Base-by-base conservation (phyloP, 1,140 invertebrate genomes). In the Chironomus striatipennis region DNA sequence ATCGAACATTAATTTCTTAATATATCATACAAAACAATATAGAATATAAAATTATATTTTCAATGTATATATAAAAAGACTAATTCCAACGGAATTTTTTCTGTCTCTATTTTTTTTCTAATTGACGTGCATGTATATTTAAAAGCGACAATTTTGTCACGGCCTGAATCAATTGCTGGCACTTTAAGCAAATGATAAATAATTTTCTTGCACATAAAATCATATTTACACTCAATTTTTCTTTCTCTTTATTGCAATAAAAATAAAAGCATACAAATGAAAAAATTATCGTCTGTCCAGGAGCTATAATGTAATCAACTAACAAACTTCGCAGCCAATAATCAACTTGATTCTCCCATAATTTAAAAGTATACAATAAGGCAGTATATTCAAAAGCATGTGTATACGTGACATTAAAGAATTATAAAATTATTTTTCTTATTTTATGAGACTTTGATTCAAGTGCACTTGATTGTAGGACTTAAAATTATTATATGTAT, bases 171-270 rank as follows among this genome's bases (percentile, higher is more conserved):
- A 70, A 70, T 20, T 70, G 65, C 17, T 17, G 65, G 20, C 17
- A 18, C 65, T 20, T 70, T 70, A 20, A 70, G 17, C 18, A 70
- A 70, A 70, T 70, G 65, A 70, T 70, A 70, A 70, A 70, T 70
- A 18, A 20, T 70, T 70, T 70, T 20, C 20, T 70, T 18, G 20
- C 17, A 21, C 20, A 21, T 21, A 70, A 70, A 70, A 9, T 70
- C 65, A 70, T 70, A 70, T 70, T 70, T 70, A 17, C 65, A 70
- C 65, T 70, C 65, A 70, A 70, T 70, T 70, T 70, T 70, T 57
- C 47, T 57, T n/a, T 15, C 47, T 57, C 43, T 47, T 47, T 47
- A 47, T 47, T 57, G 47, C 47, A 57, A n/a, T 57, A 15, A 15
- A 57, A n/a, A 57, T 57, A 57, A 57, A 34, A 34, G 24, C 5